Percentiles rank a stretch among this genome's conserved stretches.
These are phyloP conservation scores for Mesembrinibis cayennensis DNA, from an alignment of 2,113 vertebrate species.

Conservation along the genomic window DNA sequence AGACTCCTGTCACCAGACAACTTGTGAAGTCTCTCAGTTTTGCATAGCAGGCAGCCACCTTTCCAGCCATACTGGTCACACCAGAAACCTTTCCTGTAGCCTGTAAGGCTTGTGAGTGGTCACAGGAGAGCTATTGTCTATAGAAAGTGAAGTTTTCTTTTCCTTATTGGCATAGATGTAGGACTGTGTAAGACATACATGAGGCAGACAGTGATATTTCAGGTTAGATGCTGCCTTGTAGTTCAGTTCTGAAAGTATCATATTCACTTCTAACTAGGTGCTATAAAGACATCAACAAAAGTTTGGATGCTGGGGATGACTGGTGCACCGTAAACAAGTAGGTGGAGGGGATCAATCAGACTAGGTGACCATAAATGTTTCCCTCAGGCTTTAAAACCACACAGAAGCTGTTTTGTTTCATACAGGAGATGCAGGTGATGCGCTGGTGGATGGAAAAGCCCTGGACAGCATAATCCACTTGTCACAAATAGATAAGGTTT, in stretches of 20 bases:
- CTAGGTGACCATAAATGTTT: neutral
- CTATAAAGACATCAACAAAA: neutral
- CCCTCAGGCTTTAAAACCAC: neutral
- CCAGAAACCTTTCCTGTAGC: neutral
- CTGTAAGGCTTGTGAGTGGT: neutral
- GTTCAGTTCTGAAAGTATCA: neutral
- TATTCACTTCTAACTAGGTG: neutral
- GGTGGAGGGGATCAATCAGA: rapidly evolving
- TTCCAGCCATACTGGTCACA: neutral
- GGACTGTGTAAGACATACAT: neutral
- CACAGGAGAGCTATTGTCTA: neutral
- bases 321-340: neutral
- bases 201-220: neutral
- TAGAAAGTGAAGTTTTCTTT: neutral
- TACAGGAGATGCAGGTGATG: neutral
- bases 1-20: neutral
- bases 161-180: neutral
- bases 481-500: neutral
- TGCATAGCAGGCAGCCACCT: neutral
- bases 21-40: neutral
- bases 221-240: neutral
- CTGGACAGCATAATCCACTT: neutral
- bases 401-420: neutral
- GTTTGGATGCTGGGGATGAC: neutral
- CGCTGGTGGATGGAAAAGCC: neutral